Percentiles rank a stretch among this genome's conserved stretches.
Evolutionary conservation across 2,113 vertebrate species (phyloP).

Genomic region (Irena cyanogastra): DNA sequence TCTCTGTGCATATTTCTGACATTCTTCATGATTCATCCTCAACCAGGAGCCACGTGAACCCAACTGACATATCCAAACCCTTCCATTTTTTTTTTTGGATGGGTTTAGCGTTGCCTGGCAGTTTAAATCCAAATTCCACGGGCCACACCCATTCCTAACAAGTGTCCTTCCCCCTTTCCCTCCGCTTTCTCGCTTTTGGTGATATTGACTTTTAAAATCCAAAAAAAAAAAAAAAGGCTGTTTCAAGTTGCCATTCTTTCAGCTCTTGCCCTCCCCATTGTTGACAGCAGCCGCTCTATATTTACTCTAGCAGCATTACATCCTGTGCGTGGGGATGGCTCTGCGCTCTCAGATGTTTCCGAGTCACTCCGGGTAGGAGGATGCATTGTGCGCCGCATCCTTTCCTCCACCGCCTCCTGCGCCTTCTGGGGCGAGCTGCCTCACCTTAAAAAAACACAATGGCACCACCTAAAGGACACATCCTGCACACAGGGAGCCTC

Average conservation of each 20-base stretch:
- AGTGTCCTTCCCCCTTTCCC: background rate
- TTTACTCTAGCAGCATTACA: conserved; percentile 17
- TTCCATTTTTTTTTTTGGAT: background rate
- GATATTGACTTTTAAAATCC: background rate
- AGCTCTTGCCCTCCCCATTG: background rate
- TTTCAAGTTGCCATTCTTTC: background rate
- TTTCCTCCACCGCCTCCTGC: background rate
- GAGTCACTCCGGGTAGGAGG: background rate
- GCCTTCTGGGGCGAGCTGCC: background rate
- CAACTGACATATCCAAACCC: background rate
- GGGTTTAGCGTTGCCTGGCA: background rate
- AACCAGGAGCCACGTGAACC: background rate
- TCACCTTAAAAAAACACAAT: conserved; percentile 58
- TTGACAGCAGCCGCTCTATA: background rate
- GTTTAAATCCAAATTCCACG: background rate
- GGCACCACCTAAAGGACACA: conserved; percentile 68
- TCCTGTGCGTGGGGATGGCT: conserved; percentile 14
- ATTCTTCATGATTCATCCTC: conserved; percentile 31
- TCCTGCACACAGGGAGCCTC: background rate
- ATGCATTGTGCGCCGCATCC: background rate
- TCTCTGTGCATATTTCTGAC: conserved; percentile 1
- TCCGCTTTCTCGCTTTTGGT: background rate
- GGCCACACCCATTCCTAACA: background rate
- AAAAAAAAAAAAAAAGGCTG: background rate
- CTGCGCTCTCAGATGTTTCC: conserved; percentile 30